Conservation (phyloP, 2,113 vertebrate species). For the Australoheros scitulus region DNA sequence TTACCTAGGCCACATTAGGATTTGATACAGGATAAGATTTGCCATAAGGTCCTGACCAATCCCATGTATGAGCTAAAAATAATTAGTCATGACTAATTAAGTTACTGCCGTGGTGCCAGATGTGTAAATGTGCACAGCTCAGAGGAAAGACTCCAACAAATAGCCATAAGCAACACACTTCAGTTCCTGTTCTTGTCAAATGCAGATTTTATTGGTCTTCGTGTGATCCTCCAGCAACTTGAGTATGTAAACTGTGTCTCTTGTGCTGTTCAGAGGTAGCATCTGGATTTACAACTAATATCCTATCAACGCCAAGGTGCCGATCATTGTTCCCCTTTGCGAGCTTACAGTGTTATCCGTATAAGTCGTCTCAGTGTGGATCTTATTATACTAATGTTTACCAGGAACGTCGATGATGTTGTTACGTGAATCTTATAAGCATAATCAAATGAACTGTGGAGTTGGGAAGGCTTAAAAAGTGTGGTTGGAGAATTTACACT, state of each 20-base stretch:
- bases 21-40: background rate
- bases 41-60: background rate
- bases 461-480: background rate
- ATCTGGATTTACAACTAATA: background rate
- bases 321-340: background rate
- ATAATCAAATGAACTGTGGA: background rate
- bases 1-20: background rate
- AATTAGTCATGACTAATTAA: background rate
- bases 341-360: background rate
- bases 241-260: background rate
- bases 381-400: slow-evolving; percentile 9
- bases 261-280: background rate
- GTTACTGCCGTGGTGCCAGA: background rate
- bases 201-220: background rate
- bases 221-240: background rate
- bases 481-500: background rate
- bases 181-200: background rate
- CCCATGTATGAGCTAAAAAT: background rate
- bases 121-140: background rate
- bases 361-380: background rate
- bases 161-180: background rate
- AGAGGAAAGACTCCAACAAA: background rate
- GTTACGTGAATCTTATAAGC: background rate
- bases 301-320: background rate
- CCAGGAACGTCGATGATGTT: background rate